Evolutionary conservation across 2,113 vertebrate genomes (phyloP).

Genomic region (Theropithecus gelada): DNA sequence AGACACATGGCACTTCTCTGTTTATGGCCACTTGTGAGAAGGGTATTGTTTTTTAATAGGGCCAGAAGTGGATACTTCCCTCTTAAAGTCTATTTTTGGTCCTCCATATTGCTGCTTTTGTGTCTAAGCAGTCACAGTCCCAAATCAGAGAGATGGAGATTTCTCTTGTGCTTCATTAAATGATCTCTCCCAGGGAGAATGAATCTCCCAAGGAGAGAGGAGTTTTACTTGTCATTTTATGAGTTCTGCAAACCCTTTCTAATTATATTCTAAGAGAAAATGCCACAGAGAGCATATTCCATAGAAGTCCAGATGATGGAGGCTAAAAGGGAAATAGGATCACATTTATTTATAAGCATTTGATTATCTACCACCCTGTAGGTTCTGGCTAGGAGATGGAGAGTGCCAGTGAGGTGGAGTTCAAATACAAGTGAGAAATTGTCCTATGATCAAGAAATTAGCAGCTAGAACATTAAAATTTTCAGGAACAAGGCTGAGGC

Average conservation of each 20-base stretch:
- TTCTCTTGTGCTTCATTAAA: conserved; percentile 38
- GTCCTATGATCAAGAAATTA: not conserved
- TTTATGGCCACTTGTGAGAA: not conserved
- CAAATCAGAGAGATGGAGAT: not conserved
- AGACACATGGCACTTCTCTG: not conserved
- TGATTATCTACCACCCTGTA: not conserved
- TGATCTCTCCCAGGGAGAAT: not conserved
- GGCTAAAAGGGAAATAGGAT: not conserved
- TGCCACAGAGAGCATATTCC: not conserved
- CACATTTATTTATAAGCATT: not conserved
- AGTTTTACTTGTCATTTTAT: conserved; percentile 21
- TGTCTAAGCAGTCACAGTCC: not conserved
- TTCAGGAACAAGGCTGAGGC: not conserved
- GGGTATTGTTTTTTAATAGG: conserved; percentile 1
- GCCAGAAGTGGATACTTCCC: not conserved
- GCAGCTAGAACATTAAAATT: not conserved
- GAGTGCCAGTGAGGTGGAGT: not conserved
- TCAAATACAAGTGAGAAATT: not conserved
- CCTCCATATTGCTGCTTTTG: not conserved
- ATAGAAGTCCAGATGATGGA: not conserved
- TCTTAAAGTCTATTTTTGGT: not conserved
- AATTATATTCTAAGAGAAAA: conserved; percentile 52
- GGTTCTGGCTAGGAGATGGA: not conserved
- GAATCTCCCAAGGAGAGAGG: not conserved
- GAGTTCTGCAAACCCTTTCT: conserved; percentile 42